Evolutionary conservation across 2,888 invertebrate species (phyloP), one percentile per base, ranked within the genome.

Genomic region (Lasioglossum vierecki): DNA sequence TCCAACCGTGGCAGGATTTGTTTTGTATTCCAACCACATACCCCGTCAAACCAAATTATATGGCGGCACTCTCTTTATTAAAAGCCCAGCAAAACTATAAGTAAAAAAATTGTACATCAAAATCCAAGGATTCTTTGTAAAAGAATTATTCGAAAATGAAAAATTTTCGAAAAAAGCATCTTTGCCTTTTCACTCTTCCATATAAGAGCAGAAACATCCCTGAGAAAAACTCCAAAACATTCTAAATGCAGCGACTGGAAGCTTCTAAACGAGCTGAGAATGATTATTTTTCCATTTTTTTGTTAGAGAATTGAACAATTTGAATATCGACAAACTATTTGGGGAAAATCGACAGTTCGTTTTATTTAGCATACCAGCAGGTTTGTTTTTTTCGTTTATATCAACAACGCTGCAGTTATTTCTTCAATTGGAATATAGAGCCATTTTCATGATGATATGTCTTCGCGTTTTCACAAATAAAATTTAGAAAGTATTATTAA

Each of bases 1-100:
- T 75, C 63, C 49, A 73, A 76, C 53, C 71, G 30, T 35, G 35
- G 9, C 9, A 49, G 84, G 84, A 88, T 85, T 83, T 71, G 75
- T 80, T 83, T 81, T 66, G 74, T 57, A 75, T 86, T 81, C 76
- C 60, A 46, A 35, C 9, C 49, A 39, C 9, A 35, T 60, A 80
- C n/a, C n/a, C 80, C 77, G 76, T 68, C 63, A 39, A 53, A 30
- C 35, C n/a, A 22, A 49, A 49, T 49, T 22, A 22, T 49, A 49
- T 22, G 22, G 22, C 6, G 22, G 49, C 6, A 49, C 22, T 0
- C 22, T 49, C 2, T 53, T 22, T 22, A 4, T 13, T 53, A 8
- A 2, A 53, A 53, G 22, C 8, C 8, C 22, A 13, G 6, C 8
- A 8, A 13, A 53, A 53, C 22, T 8, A 4, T 15, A 0, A 46